Base-by-base conservation (phyloP, 2,888 invertebrate genomes). In the Caenorhabditis plicata region DNA sequence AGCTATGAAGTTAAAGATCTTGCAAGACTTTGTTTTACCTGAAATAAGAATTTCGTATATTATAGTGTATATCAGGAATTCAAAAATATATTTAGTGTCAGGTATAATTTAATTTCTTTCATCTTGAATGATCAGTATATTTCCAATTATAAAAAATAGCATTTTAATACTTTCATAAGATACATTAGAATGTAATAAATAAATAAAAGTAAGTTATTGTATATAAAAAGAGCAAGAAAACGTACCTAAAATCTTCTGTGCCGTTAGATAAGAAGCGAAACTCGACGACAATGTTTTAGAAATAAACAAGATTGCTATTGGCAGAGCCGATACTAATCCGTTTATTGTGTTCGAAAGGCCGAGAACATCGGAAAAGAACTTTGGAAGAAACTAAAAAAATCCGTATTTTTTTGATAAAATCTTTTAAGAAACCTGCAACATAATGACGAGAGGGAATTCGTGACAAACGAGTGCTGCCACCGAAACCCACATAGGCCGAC, bases 381-480 rank as follows among this genome's bases (percentile, higher is more conserved):
- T 74, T 13, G 78, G 78, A 9, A 78, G 61, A 11, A 78, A 64
- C 66, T 77, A 64, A 39, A 56, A 55, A 32, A 41, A n/a, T 13
- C n/a, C 5, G 17, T 5, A 4, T 31, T 29, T 5, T n/a, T n/a
- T 13, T 15, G 25, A 4, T 17, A 13, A 25, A 9, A 9, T 26
- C 11, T 32, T 19, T 3, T 5, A 11, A 32, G 4, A 26, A 26
- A 65, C 64, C 51, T 66, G 66, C 11, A 74, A 56, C 72, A 74
- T 74, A 44, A 75, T 75, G 40, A 78, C 78, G n/a, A 78, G 62
- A 17, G 78, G 78, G 44, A 69, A 78, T 43, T 78, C 78, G 38
- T 78, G 78, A 41, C 78, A 78, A 23, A 78, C 73, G 4, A 78
- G 48, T n/a, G 78, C 78, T 4, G 65, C 71, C 4, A 78, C 68